Base-by-base conservation (phyloP, 2,113 vertebrate genomes). In the Sapayoa aenigma region DNA sequence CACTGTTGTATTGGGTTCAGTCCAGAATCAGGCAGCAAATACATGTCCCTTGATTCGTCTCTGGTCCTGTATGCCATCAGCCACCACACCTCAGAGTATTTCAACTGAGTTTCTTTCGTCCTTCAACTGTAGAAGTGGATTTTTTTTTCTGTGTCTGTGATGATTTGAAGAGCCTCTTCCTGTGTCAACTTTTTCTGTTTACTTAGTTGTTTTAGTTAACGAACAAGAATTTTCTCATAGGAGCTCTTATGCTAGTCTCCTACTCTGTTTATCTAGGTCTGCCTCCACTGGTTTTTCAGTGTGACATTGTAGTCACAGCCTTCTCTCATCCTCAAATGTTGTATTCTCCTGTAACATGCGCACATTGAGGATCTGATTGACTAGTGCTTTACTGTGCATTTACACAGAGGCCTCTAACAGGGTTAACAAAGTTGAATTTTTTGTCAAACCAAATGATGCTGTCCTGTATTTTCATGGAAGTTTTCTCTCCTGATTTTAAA, bases 1-100 rank as follows among this genome's bases (percentile, higher is more conserved):
- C 9, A 6, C 0, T 0, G 60, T 31, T 8, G 0, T 35, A 9
- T 63, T 5, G 5, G 16, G 19, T 71, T 89, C 46, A 33, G 5
- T 39, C 69, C 58, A 78, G 65, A 89, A 35, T 49, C 44, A 71
- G 35, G 23, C 25, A 44, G 47, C 1, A 19, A 89, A 35, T 63
- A 5, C 3, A 1, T 90, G 68, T 91, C 11, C 18, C 39, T 41
- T 50, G 28, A 24, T 75, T 68, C 1, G 55, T 41, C 53, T 87
- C 33, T 87, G 56, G 13, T 59, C 42, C 50, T 35, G 30, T 67
- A 3, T 22, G 8, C 25, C 15, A 52, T 77, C 24, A 59, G 50
- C 69, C 18, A 28, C 23, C 24, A 46, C 21, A 56, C 5, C 19
- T 52, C 0, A 0, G 53, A 27, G 8, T 66, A 12, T 74, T 90